Evolutionary conservation across 2,888 invertebrate species (phyloP), one percentile per base, ranked within the genome.

Genomic region (Leptopilina myrica): DNA sequence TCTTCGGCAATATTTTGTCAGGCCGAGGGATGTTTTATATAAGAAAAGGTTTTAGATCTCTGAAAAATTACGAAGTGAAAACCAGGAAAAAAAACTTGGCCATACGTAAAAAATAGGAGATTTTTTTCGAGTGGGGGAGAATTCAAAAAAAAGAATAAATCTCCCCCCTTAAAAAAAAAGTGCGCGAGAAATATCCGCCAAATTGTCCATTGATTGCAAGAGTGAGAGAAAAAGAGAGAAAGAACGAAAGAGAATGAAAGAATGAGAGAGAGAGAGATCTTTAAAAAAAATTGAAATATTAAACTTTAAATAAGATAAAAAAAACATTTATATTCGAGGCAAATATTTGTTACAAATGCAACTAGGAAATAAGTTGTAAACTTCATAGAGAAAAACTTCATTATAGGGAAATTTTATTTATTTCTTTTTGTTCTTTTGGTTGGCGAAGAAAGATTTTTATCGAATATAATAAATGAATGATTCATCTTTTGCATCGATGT

Each of bases 1-100:
- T 85, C 88, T 89, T 88, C 89, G 90, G 89, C 87, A 90, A 90
- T 90, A 91, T 91, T 91, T 91, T 91, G 89, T 89, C 89, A 87
- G 87, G 89, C 87, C 88, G 89, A 86, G 90, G 89, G 87, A 88
- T 87, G 88, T 91, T 91, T 91, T 91, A 49, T 91, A 91, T 90
- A 89, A 89, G 84, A 87, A 88, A 46, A 85, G 88, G 88, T 89
- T 88, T 89, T 89, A 89, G 88, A 89, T 88, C 88, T 89, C 87
- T 86, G 87, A 76, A 81, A 33, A 81, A 69, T 79, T 78, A 80
- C 85, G 85, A 88, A 84, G 86, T 87, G 89, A 89, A 90, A 87
- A 88, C 20, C 0, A 20, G 20, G 88, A 86, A 88, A 85, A 89
- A 85, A 85, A 86, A 90, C 89, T 88, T 87, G 90, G 90, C 89